Conservation (phyloP, 2,113 vertebrate species). For the Gorsachius goisagi region DNA sequence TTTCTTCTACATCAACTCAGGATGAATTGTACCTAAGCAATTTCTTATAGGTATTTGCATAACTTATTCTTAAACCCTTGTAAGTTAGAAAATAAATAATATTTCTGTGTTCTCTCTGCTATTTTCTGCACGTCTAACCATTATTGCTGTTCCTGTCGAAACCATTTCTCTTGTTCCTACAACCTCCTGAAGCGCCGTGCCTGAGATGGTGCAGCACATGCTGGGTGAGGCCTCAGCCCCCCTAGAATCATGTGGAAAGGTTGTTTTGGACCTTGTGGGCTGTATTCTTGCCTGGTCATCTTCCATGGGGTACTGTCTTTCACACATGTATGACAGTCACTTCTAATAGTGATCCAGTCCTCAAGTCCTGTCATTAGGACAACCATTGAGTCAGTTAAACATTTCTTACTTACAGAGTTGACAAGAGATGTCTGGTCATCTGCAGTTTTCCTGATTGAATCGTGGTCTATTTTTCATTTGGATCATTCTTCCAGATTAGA, state of each 20-base stretch:
- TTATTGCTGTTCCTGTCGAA: not conserved
- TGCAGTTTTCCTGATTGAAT: not conserved
- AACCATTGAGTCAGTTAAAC: not conserved
- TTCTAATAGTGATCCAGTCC: not conserved
- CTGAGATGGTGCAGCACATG: accelerated
- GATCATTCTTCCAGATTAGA: not conserved
- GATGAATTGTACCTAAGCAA: not conserved
- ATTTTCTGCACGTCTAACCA: not conserved
- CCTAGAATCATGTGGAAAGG: not conserved
- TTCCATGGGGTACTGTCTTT: not conserved
- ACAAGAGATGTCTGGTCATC: not conserved
- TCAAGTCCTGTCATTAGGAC: not conserved
- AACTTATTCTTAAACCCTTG: not conserved
- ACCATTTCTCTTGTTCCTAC: not conserved
- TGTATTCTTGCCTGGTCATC: not conserved
- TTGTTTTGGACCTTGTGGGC: not conserved
- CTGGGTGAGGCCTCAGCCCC: not conserved
- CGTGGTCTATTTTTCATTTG: not conserved
- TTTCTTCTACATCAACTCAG: not conserved
- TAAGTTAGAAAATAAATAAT: not conserved
- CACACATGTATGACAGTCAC: not conserved
- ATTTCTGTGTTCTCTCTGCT: not conserved
- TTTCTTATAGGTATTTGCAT: not conserved
- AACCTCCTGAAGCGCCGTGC: not conserved
- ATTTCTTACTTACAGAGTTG: not conserved